These are phyloP conservation scores for Myotis pilosus DNA, from an alignment of 2,797 vertebrate genomes.

Conservation along the genomic window DNA sequence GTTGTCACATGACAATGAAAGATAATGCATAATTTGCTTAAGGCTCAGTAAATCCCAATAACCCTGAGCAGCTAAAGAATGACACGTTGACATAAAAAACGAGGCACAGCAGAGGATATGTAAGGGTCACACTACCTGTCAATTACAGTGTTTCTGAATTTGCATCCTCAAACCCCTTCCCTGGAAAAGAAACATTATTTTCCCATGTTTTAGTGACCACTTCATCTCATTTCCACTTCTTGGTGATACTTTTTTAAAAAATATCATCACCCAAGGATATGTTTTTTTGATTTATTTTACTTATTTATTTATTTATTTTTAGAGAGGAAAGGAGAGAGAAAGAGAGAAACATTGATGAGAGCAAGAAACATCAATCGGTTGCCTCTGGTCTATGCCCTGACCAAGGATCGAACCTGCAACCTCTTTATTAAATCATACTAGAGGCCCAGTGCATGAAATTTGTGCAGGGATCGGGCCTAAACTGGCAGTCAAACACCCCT, in stretches of 20 bases:
- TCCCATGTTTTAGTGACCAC: background rate
- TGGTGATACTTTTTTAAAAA: background rate
- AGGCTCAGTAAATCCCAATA: background rate
- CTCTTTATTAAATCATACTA: background rate
- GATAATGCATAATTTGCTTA: background rate
- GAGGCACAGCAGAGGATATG: background rate
- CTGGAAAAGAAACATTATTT: background rate
- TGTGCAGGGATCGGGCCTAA: too few relatives aligned
- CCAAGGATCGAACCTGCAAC: background rate
- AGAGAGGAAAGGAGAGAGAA: background rate
- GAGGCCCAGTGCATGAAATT: too few relatives aligned
- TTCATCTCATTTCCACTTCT: background rate
- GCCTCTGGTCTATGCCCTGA: background rate
- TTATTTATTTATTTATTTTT: background rate
- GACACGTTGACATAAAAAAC: background rate
- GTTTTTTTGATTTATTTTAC: background rate
- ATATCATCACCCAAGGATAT: background rate
- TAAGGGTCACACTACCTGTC: background rate
- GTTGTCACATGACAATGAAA: slow-evolving; percentile 19
- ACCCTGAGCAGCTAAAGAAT: background rate
- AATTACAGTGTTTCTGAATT: background rate
- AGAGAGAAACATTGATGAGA: background rate
- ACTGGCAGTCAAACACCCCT: too few relatives aligned
- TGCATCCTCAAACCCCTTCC: background rate
- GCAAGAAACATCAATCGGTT: background rate